Evolutionary conservation across 2,113 vertebrate genomes (phyloP).

Genomic region (Oreocharis arfaki): DNA sequence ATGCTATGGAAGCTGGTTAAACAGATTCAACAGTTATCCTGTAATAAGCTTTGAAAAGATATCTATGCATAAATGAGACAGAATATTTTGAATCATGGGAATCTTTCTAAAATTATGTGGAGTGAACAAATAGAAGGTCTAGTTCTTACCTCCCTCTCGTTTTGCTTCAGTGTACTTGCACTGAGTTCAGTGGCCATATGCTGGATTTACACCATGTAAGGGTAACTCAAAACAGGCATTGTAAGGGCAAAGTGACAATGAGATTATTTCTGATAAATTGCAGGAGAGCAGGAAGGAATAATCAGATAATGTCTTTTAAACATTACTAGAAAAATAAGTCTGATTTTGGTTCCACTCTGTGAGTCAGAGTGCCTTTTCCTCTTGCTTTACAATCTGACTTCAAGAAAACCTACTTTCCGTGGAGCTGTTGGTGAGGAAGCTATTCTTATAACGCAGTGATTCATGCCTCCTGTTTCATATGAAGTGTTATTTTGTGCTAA

Average conservation of each 20-base stretch:
- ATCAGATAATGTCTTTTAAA: background rate
- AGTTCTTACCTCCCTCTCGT: background rate
- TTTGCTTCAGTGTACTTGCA: background rate
- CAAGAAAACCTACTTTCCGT: background rate
- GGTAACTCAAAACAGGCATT: background rate
- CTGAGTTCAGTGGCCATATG: background rate
- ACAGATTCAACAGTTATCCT: constrained; percentile 34
- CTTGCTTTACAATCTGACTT: background rate
- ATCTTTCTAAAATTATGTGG: background rate
- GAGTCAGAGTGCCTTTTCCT: background rate
- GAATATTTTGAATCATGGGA: constrained; percentile 12
- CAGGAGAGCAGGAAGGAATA: background rate
- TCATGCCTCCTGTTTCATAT: constrained; percentile 33
- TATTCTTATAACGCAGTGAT: constrained; percentile 39
- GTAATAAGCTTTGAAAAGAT: constrained; percentile 35
- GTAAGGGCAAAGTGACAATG: background rate
- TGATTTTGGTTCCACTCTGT: background rate
- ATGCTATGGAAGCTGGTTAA: constrained; percentile 9
- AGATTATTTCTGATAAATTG: background rate
- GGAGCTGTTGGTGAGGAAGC: background rate
- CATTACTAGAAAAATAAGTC: background rate
- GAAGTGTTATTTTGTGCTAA: background rate
- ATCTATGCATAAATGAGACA: background rate
- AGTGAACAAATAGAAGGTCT: background rate
- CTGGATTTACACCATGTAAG: background rate